Evolutionary conservation across 2,888 invertebrate species (phyloP).

Genomic region (Sepiola atlantica): DNA sequence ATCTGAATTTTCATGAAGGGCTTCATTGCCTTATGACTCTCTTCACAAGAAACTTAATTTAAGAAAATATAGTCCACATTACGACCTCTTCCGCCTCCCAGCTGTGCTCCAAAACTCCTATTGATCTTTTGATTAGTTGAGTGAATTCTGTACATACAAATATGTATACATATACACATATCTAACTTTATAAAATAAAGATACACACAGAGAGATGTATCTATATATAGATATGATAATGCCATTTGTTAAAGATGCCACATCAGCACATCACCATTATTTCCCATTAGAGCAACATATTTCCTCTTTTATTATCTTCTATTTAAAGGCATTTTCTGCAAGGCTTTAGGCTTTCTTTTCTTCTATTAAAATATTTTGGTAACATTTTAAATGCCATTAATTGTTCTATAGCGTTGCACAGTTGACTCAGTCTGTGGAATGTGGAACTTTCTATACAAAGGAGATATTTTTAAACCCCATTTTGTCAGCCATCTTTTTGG

Average conservation of each 20-base stretch:
- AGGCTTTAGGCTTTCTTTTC: background rate
- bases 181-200: no score
- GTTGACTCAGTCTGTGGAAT: slow-evolving; percentile 32
- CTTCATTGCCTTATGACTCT: no score
- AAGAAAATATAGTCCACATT: no score
- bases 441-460: background rate
- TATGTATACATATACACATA: slow-evolving; percentile 32
- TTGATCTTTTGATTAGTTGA: no score
- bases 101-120: no score
- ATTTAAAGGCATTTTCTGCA: background rate
- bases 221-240: no score
- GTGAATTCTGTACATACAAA: background rate
- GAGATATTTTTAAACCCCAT: background rate
- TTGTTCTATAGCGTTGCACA: background rate
- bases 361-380: slow-evolving; percentile 11
- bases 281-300: background rate
- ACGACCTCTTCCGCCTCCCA: no score
- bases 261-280: background rate
- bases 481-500: background rate
- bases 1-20: no score
- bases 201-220: background rate
- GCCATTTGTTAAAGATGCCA: background rate
- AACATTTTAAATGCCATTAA: slow-evolving; percentile 32
- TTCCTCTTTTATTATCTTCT: background rate
- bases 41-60: no score